A percentile compares a stretch with the other conserved stretches of the same genome.
Conservation (phyloP, 2,797 vertebrate species). For the Trematomus bernacchii region DNA sequence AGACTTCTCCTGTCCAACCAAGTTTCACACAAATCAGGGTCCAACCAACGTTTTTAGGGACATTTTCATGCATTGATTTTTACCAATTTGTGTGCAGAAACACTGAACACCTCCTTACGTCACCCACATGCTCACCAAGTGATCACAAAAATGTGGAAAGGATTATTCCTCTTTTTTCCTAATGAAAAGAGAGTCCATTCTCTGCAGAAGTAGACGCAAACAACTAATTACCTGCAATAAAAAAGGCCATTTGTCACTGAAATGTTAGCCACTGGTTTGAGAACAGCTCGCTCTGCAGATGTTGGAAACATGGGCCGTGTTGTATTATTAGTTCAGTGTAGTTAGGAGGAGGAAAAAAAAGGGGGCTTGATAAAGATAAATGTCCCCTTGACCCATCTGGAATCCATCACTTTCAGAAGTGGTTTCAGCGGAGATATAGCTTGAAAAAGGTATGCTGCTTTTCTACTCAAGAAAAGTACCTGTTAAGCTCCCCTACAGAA, state of each 20-base stretch:
- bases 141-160: slow-evolving; percentile 60
- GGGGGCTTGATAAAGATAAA: slow-evolving; percentile 70
- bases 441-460: slow-evolving; percentile 58
- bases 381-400: slow-evolving; percentile 67
- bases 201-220: slow-evolving; percentile 51
- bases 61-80: not conserved
- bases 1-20: too few relatives aligned
- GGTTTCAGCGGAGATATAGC: slow-evolving; percentile 59
- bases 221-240: slow-evolving; percentile 74
- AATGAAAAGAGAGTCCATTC: slow-evolving; percentile 2
- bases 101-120: slow-evolving; percentile 4
- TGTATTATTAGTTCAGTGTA: slow-evolving; percentile 54
- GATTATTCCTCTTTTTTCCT: slow-evolving; percentile 25
- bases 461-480: slow-evolving; percentile 61
- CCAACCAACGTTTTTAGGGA: too few relatives aligned
- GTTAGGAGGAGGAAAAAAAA: slow-evolving; percentile 32
- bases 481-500: slow-evolving; percentile 46
- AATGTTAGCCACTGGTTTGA: slow-evolving; percentile 48
- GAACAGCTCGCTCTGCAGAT: slow-evolving; percentile 45
- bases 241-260: slow-evolving; percentile 54
- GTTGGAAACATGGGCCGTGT: slow-evolving; percentile 45
- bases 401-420: slow-evolving; percentile 67
- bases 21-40: too few relatives aligned
- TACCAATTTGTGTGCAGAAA: not conserved
- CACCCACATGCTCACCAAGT: slow-evolving; percentile 18